Base-by-base conservation (phyloP, 2,113 vertebrate species). In the Bufo bufo region DNA sequence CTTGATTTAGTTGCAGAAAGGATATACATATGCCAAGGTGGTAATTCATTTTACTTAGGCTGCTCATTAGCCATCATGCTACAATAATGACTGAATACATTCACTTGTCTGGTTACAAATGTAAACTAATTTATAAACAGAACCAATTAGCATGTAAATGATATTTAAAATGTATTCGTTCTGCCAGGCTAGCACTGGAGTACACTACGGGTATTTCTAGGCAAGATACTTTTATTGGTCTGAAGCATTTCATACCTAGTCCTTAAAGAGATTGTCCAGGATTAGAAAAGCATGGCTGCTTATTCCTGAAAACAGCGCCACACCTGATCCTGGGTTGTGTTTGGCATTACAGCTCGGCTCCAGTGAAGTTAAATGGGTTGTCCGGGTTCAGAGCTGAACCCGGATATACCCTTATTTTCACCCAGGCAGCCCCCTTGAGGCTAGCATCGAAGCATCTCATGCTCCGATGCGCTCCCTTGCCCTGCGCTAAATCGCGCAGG, bases 111-210 rank as follows among this genome's bases (percentile, higher is more conserved):
- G 65, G 54, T 82, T 33, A 82, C 52, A 49, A 66, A 33, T 66
- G 69, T 74, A 13, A 87, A 87, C 56, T 87, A 59, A 87, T 87
- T 82, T 87, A 87, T 87, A 87, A 87, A 87, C 52, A 23, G 65
- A 82, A 72, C 66, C 86, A 87, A 87, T 87, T 87, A 87, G 54
- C 50, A 59, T 82, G 59, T 61, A 59, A 82, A 74, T 74, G 65
- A 82, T 65, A 74, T 66, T 63, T 14, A 43, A 9, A 74, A 74
- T 61, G 63, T 45, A 56, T 59, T 10, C 16, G 11, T 20, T 47
- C 59, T n/a, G n/a, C 5, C 8, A 58, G 33, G 11, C 45, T 9
- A 63, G 43, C 17, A 20, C 47, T n/a, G 61, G 61, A 82, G 43
- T 66, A 49, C 61, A 66, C 19, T 66, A 19, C 10, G 5, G 43